These are phyloP conservation scores for Diadophis punctatus DNA, from an alignment of 2,113 vertebrate genomes.

Conservation along the genomic window DNA sequence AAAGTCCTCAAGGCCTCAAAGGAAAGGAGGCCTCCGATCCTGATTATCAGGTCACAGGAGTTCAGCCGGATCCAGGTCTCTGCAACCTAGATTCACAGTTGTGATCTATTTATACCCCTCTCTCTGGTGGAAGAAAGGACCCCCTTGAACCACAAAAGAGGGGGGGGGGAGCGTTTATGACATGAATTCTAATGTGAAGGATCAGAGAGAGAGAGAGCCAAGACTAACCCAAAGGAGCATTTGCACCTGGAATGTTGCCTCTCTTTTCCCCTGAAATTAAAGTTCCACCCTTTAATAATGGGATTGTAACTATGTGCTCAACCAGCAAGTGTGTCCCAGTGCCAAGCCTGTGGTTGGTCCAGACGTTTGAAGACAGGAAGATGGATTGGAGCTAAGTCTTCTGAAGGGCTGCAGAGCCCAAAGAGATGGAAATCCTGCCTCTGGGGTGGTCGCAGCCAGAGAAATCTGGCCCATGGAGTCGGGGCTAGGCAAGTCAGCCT, in stretches of 20 bases:
- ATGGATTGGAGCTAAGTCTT: neutral
- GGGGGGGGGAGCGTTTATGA: no score
- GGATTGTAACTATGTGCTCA: neutral
- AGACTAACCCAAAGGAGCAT: neutral
- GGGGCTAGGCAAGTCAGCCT: neutral
- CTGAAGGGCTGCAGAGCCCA: neutral
- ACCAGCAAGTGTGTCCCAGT: neutral
- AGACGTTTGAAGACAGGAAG: neutral
- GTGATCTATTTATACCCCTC: neutral
- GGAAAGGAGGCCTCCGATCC: neutral
- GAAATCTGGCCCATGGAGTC: neutral
- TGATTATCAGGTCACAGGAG: neutral
- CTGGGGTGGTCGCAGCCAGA: no score
- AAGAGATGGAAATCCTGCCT: neutral
- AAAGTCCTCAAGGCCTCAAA: neutral
- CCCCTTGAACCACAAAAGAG: neutral
- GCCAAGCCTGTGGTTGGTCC: neutral
- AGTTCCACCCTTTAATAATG: neutral
- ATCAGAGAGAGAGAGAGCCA: neutral
- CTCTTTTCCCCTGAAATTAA: neutral
- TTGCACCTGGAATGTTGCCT: neutral
- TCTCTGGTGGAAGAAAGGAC: neutral
- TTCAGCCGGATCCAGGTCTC: neutral
- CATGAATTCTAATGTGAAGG: neutral
- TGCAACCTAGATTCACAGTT: neutral